A percentile compares a stretch with the other conserved stretches of the same genome.
These are phyloP conservation scores for Pygoscelis adeliae DNA, from an alignment of 2,113 vertebrate genomes.

Conservation along the genomic window DNA sequence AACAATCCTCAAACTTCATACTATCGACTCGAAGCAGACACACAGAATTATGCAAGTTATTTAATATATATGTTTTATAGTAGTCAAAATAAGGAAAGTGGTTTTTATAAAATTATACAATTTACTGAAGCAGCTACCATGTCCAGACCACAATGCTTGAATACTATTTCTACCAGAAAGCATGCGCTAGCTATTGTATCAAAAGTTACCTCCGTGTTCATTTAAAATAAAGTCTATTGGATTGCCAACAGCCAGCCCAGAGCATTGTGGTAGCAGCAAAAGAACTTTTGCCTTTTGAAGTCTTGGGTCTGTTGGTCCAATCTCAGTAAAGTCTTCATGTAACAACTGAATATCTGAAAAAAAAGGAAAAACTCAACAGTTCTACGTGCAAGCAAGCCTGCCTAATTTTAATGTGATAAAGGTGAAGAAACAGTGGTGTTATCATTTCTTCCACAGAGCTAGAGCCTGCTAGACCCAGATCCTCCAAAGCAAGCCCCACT, in stretches of 20 bases:
- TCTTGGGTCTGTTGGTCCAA: constrained; percentile 70
- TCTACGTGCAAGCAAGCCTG: neutral
- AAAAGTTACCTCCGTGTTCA: constrained; percentile 83
- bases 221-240: constrained; percentile 88
- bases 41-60: neutral
- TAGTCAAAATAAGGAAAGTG: neutral
- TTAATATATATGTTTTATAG: neutral
- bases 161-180: neutral
- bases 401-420: neutral
- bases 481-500: neutral
- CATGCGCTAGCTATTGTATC: neutral
- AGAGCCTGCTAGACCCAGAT: neutral
- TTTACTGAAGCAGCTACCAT: neutral
- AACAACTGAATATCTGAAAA: constrained; percentile 85
- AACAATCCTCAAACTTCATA: neutral
- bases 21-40: neutral
- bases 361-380: neutral
- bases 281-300: constrained; percentile 81
- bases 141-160: neutral
- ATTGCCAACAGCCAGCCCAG: constrained; percentile 84
- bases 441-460: neutral
- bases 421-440: neutral
- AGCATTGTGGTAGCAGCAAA: constrained; percentile 86
- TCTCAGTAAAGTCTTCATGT: constrained; percentile 76
- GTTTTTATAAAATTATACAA: neutral